phyloP scores from a whole-genome alignment of 2,113 vertebrate species.

The Saimiri boliviensis region DNA sequence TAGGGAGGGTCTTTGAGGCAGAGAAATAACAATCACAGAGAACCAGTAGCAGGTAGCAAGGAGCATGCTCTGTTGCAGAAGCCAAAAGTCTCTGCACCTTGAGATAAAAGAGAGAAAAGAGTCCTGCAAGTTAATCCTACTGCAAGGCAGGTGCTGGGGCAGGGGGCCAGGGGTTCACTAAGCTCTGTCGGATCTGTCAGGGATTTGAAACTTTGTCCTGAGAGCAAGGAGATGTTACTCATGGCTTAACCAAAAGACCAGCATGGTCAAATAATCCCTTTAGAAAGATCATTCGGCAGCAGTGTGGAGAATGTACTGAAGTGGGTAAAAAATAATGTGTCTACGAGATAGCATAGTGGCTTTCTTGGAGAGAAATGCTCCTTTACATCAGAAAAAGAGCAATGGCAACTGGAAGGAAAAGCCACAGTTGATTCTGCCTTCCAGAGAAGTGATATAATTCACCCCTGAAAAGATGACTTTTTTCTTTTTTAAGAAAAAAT shows the following conservation, averaged over 20 bases:
- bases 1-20: background rate
- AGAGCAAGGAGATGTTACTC: background rate
- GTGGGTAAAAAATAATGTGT: background rate
- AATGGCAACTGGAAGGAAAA: background rate
- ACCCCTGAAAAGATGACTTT: background rate
- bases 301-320: background rate
- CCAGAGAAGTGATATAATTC: background rate
- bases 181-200: background rate
- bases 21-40: background rate
- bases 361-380: background rate
- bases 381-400: background rate
- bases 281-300: background rate
- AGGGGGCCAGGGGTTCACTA: accelerated
- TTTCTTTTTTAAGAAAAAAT: background rate
- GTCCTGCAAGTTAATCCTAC: background rate
- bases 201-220: background rate
- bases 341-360: accelerated
- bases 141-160: accelerated
- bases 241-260: background rate
- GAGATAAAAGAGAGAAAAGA: background rate
- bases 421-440: background rate
- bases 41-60: background rate
- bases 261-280: background rate
- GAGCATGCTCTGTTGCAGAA: background rate
- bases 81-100: background rate